phyloP scores from a whole-genome alignment of 2,113 vertebrate genomes.

The Hippocampus abdominalis region DNA sequence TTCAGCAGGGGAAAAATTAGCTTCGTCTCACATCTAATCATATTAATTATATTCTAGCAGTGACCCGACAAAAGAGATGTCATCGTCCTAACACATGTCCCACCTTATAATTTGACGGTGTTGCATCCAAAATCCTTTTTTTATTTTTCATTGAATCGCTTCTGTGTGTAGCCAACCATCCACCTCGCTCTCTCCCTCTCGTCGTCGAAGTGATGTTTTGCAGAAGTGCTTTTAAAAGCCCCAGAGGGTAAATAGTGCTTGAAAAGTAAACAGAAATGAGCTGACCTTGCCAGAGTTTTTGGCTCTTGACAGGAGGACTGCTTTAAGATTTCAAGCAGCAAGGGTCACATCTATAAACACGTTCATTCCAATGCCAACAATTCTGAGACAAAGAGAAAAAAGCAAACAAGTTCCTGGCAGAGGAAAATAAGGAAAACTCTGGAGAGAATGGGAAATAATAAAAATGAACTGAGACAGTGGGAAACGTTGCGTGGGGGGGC shows the following conservation, averaged over 20 bases:
- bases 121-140: constrained; percentile 28
- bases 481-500: constrained; percentile 19
- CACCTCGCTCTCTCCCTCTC: constrained; percentile 35
- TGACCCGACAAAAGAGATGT: constrained; percentile 27
- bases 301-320: constrained; percentile 86
- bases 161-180: constrained; percentile 36
- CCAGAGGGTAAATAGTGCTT: constrained; percentile 88
- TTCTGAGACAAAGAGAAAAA: constrained; percentile 58
- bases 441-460: constrained; percentile 47
- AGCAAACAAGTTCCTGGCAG: constrained; percentile 67
- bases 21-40: constrained; percentile 42
- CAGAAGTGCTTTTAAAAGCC: constrained; percentile 88
- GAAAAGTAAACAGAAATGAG: constrained; percentile 91
- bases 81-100: not conserved
- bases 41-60: constrained; percentile 28
- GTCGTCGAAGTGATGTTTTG: constrained; percentile 78
- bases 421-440: constrained; percentile 64
- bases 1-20: constrained; percentile 44
- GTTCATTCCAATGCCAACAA: constrained; percentile 69
- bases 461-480: constrained; percentile 41
- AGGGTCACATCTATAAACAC: constrained; percentile 87
- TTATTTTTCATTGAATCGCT: constrained; percentile 18
- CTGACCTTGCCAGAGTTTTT: constrained; percentile 88
- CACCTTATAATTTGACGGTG: constrained; percentile 27
- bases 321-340: constrained; percentile 86